phyloP scores from a whole-genome alignment of 1,140 invertebrate species.

The Drosophila murphyi region DNA sequence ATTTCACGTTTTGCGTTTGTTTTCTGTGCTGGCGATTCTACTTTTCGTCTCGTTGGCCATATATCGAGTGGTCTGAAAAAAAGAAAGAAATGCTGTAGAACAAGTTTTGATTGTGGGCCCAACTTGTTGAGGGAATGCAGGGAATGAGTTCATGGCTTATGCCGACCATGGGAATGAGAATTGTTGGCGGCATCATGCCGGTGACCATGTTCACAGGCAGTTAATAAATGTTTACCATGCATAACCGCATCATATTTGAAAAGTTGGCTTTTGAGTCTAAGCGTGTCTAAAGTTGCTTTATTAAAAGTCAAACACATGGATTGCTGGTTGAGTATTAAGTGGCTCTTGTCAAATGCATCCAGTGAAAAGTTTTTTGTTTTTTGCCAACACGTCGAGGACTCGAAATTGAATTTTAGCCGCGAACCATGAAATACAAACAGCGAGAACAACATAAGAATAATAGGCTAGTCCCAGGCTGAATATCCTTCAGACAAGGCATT shows the following conservation, averaged over 20 bases:
- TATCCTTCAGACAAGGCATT: constrained; percentile 18
- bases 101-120: constrained; percentile 61
- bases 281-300: constrained; percentile 40
- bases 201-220: constrained; percentile 58
- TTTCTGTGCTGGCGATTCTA: constrained; percentile 30
- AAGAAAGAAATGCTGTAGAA: constrained; percentile 69
- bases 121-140: constrained; percentile 6
- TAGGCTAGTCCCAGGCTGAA: constrained; percentile 43
- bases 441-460: constrained; percentile 47
- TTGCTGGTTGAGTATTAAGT: not conserved
- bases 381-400: constrained; percentile 8
- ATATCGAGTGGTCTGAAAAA: constrained; percentile 39
- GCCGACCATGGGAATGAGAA: constrained; percentile 54
- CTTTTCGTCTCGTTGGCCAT: constrained; percentile 47
- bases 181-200: constrained; percentile 38
- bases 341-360: constrained; percentile 26
- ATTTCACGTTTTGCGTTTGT: constrained; percentile 26
- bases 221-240: constrained; percentile 62
- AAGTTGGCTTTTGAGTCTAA: constrained; percentile 32
- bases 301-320: constrained; percentile 41
- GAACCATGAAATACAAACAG: constrained; percentile 35
- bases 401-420: constrained; percentile 63
- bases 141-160: constrained; percentile 59
- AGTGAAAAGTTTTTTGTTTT: constrained; percentile 35
- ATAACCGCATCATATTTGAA: constrained; percentile 37